Conservation (phyloP, 23 tunicate species). For the Ciona savignyi region DNA sequence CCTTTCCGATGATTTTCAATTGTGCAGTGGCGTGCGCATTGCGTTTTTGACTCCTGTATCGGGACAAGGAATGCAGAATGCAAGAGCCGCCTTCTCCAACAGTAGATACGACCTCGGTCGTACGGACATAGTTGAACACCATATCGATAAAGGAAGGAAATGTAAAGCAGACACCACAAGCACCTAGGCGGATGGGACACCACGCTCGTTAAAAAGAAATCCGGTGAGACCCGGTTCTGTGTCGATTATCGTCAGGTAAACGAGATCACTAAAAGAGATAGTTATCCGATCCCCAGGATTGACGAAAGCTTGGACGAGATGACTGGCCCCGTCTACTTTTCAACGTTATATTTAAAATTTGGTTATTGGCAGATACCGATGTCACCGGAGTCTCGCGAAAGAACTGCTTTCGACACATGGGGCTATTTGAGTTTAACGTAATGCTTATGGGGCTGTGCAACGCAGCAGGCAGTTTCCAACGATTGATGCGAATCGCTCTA, state of each 20-base stretch:
- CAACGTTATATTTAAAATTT: conserved; percentile 4
- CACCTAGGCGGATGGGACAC: too few species aligned
- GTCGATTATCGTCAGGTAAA: conserved; percentile 17
- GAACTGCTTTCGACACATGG: conserved; percentile 4
- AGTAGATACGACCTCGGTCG: not conserved
- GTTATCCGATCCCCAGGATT: too few species aligned
- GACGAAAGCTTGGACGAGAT: too few species aligned
- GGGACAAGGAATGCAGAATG: too few species aligned
- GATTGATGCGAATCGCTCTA: too few species aligned
- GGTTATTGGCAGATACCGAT: conserved; percentile 15
- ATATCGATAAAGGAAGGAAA: too few species aligned
- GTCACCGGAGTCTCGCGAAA: not conserved
- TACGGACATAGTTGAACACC: not conserved
- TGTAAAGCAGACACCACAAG: too few species aligned
- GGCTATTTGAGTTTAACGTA: conserved; percentile 15
- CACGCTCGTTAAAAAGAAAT: not conserved
- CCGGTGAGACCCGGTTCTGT: conserved; percentile 4
- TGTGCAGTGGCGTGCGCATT: too few species aligned
- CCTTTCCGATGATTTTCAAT: too few species aligned
- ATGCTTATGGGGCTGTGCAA: too few species aligned
- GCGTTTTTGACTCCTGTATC: too few species aligned
- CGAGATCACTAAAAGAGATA: not conserved
- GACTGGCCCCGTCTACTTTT: not conserved
- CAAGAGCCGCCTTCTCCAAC: not conserved
- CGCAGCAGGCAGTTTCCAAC: too few species aligned